A percentile compares a stretch with the other conserved stretches of the same genome.
Conservation (phyloP, 2,797 vertebrate genomes). For the Tenualosa thibaudeaui region DNA sequence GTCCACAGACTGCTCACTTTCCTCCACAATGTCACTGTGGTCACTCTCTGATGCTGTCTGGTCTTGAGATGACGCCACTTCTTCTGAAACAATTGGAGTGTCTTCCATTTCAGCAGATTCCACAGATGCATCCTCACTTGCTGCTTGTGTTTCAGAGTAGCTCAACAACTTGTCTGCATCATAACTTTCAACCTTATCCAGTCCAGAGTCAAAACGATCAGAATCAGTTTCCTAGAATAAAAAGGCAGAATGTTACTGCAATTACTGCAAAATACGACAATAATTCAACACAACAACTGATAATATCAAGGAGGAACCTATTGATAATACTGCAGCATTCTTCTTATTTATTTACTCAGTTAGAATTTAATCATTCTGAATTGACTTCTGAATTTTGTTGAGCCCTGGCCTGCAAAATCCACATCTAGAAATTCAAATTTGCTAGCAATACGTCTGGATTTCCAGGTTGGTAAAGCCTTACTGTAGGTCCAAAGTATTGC, state of each 20-base stretch:
- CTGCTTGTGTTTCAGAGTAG: slow-evolving; percentile 32
- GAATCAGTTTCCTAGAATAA: slow-evolving; percentile 92
- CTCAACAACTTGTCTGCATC: slow-evolving; percentile 81
- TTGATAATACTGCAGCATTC: background rate
- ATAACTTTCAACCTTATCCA: slow-evolving; percentile 87
- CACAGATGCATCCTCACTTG: background rate
- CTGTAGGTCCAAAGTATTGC: no score
- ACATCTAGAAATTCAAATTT: no score
- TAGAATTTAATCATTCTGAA: no score
- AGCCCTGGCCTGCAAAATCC: no score
- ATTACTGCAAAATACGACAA: background rate
- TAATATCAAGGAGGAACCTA: background rate
- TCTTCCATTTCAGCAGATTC: background rate
- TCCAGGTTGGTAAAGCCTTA: no score
- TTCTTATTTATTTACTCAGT: slow-evolving; percentile 72
- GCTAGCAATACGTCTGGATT: no score
- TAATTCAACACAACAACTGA: background rate
- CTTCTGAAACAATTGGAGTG: background rate
- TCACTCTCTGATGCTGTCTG: background rate
- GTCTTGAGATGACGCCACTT: background rate
- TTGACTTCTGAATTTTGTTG: no score
- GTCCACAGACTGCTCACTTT: background rate
- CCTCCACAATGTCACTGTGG: background rate
- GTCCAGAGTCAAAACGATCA: slow-evolving; percentile 90
- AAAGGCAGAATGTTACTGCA: background rate